A percentile compares a stretch with the other conserved stretches of the same genome.
phyloP scores from a whole-genome alignment of 2,797 vertebrate species.

The Anas flavirostris region DNA sequence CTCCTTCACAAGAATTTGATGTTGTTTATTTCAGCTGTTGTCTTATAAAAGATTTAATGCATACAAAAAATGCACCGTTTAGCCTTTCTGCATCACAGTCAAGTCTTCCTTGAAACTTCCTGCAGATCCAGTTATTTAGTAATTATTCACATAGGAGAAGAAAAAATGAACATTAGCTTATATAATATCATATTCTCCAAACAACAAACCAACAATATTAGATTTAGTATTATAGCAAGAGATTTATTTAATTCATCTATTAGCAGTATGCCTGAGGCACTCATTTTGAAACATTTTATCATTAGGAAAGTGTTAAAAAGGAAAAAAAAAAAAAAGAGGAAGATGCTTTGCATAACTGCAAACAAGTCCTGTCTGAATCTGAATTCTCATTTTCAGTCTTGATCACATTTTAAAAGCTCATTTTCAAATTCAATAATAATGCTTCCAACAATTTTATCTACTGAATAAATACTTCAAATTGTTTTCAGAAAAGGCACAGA shows the following conservation, averaged over 20 bases:
- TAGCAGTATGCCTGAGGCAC: background rate
- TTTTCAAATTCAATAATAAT: conserved; percentile 12
- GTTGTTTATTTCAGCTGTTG: background rate
- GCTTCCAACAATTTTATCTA: background rate
- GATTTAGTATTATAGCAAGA: background rate
- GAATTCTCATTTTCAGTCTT: conserved; percentile 41
- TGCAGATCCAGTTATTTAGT: background rate
- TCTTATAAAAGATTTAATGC: background rate
- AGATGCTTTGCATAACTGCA: background rate
- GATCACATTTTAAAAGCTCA: background rate
- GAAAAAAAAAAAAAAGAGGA: background rate
- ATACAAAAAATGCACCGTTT: background rate
- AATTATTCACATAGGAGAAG: conserved; percentile 1
- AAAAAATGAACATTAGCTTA: background rate
- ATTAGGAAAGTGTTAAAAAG: background rate
- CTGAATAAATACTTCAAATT: background rate
- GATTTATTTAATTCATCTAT: conserved; percentile 31
- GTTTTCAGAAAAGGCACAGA: background rate
- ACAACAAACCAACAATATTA: conserved; percentile 32
- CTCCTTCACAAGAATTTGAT: background rate
- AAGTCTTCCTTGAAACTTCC: background rate
- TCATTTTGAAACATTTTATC: conserved; percentile 11
- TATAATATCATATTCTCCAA: conserved; percentile 6
- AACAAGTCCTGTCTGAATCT: background rate
- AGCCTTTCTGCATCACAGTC: background rate